Conservation (phyloP, 2,888 invertebrate species). For the Nebria brevicollis region DNA sequence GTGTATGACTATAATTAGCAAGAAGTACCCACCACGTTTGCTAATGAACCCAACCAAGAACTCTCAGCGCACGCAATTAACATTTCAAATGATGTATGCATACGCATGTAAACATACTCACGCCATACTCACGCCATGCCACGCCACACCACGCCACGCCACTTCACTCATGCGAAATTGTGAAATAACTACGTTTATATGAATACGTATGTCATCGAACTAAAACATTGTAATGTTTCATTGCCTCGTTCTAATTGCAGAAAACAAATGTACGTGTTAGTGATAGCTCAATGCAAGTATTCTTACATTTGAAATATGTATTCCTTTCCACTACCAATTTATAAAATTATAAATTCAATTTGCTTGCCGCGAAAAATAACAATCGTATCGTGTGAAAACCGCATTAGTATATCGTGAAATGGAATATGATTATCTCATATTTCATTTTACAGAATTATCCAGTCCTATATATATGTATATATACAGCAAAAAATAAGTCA, state of each 20-base stretch:
- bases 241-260: background rate
- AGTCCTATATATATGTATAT: no score
- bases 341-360: no score
- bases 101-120: constrained; percentile 1
- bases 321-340: no score
- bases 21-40: constrained; percentile 18
- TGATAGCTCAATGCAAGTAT: no score
- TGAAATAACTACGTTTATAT: background rate
- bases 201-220: background rate
- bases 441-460: background rate
- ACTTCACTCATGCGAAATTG: background rate
- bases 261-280: background rate
- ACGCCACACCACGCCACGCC: background rate
- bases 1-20: constrained; percentile 21
- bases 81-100: constrained; percentile 20
- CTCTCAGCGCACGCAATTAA: constrained; percentile 6
- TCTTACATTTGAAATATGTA: no score
- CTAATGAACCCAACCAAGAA: constrained; percentile 19
- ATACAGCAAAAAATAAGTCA: no score
- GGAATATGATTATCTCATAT: background rate
- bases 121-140: no score
- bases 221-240: background rate
- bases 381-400: background rate
- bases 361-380: background rate
- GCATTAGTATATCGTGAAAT: background rate